Base-by-base conservation (phyloP, 2,113 vertebrate species). In the Aptenodytes forsteri region DNA sequence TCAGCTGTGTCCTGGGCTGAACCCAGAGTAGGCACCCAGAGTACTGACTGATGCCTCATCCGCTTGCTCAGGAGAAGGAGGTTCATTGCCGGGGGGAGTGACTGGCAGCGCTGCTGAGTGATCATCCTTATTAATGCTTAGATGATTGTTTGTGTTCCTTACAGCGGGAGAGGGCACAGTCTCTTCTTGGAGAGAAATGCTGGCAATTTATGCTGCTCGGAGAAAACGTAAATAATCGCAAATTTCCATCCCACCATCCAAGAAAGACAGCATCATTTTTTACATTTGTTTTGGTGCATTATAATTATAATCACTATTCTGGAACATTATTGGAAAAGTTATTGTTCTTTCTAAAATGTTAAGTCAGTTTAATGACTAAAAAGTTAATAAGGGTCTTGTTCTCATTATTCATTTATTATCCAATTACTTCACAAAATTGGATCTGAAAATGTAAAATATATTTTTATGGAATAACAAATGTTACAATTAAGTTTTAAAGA, bases 171-270 rank as follows among this genome's bases (percentile, higher is more conserved):
- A 30, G 59, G 52, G 27, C n/a, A 76, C 47, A 20, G 16, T 52
- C 34, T n/a, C 73, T 78, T 46, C 64, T 91, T 34, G 49, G 85
- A 90, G 32, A 91, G 62, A 83, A 73, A 64, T 0, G 0, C 61
- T 91, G 81, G 47, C 59, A 27, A 21, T 85, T 84, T 89, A 34
- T 87, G 40, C 65, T 93, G 81, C 65, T 58, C 0, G 0, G 29
- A 23, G 46, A 96, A 96, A 96, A 96, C 70, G 70, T 93, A 96
- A 97, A 91, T 92, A 91, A 62, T 69, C 47, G 50, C 59, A 72
- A 82, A 79, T 96, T 96, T 97, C 97, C 97, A 95, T 96, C 73
- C 89, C 76, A 65, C 65, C 10, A 4, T 96, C 96, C 96, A 95
- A 95, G 93, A 96, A 84, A 89, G 90, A 62, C 71, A 89, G 66